Percentiles rank a stretch among this genome's conserved stretches.
Conservation (phyloP, 2,797 vertebrate species). For the Cossypha polioptera region DNA sequence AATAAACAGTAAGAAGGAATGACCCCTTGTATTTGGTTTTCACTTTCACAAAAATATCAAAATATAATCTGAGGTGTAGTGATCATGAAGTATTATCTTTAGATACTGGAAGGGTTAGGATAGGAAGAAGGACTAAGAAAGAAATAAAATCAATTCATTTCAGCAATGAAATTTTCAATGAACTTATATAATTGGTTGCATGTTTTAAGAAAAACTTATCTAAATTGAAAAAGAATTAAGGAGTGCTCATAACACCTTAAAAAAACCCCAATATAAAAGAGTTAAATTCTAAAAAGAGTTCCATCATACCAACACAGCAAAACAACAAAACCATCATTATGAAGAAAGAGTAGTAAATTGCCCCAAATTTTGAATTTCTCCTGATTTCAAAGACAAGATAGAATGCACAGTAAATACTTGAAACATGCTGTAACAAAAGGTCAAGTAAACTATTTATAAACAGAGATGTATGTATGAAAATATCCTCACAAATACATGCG, state of each 20-base stretch:
- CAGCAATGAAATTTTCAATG: background rate
- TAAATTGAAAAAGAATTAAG: background rate
- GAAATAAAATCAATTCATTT: background rate
- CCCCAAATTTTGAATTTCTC: background rate
- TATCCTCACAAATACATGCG: background rate
- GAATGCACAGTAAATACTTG: background rate
- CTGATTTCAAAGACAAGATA: background rate
- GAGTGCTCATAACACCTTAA: background rate
- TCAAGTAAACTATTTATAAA: background rate
- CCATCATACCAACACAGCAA: background rate
- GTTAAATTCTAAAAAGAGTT: background rate
- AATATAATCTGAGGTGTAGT: background rate
- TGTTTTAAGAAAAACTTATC: background rate
- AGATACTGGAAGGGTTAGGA: background rate
- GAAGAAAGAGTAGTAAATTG: background rate
- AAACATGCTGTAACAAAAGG: background rate
- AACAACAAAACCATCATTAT: background rate
- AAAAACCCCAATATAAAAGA: background rate
- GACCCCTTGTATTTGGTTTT: background rate
- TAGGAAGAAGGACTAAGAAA: background rate
- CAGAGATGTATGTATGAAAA: background rate
- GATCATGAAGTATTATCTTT: background rate
- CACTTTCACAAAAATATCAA: background rate
- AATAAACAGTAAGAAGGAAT: background rate
- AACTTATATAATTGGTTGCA: background rate